phyloP scores from a whole-genome alignment of 2,113 vertebrate genomes.

The Peromyscus maniculatus region DNA sequence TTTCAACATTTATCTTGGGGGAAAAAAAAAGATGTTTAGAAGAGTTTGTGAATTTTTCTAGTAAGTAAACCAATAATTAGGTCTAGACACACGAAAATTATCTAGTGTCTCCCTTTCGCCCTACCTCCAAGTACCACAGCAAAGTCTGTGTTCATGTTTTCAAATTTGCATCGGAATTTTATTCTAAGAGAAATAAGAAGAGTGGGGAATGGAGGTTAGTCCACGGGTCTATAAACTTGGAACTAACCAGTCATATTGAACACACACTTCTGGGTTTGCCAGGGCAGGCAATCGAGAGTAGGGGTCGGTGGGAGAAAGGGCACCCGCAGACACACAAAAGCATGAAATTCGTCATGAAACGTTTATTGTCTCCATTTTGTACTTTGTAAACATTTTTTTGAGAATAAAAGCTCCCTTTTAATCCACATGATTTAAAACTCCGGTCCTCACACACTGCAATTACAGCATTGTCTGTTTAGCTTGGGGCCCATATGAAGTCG shows the following conservation, averaged over 20 bases:
- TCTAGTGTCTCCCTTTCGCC: background rate
- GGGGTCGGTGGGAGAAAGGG: background rate
- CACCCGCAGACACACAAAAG: background rate
- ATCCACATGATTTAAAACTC: slow-evolving; percentile 23
- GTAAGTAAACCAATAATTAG: slow-evolving; percentile 68
- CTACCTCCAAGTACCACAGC: background rate
- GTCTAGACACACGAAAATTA: slow-evolving; percentile 63
- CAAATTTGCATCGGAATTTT: slow-evolving; percentile 16
- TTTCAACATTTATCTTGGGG: slow-evolving; percentile 64
- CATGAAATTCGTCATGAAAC: background rate
- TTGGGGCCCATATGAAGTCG: slow-evolving; percentile 15
- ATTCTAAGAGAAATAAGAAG: background rate
- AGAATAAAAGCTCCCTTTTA: slow-evolving; percentile 25
- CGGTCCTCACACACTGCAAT: background rate
- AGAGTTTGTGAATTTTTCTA: slow-evolving; percentile 65
- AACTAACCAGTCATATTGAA: background rate
- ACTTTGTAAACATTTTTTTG: background rate
- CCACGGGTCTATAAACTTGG: background rate
- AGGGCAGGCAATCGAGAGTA: background rate
- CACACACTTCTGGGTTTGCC: background rate
- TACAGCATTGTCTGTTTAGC: background rate
- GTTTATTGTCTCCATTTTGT: background rate
- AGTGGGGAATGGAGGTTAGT: background rate
- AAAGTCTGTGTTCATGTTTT: background rate
- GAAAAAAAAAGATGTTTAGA: slow-evolving; percentile 55